A percentile compares a stretch with the other conserved stretches of the same genome.
Conservation (phyloP, 2,797 vertebrate species). For the Uromys caudimaculatus region DNA sequence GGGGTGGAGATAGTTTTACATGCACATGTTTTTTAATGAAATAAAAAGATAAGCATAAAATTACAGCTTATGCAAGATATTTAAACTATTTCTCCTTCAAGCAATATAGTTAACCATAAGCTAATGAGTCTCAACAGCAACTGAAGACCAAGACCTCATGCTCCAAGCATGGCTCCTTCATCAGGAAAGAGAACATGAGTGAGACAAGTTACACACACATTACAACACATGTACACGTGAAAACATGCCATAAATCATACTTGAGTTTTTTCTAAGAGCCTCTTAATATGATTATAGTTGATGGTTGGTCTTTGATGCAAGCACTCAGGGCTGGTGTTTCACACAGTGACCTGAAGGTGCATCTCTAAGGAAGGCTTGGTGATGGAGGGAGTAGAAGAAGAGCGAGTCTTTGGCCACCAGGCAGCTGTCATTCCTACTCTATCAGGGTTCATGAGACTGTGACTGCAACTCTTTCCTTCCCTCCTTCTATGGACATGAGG, state of each 20-base stretch:
- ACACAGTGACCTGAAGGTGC: not conserved
- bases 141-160: not conserved
- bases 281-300: not conserved
- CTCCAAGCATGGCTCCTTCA: not conserved
- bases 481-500: not conserved
- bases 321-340: not conserved
- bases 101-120: not conserved
- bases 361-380: not conserved
- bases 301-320: not conserved
- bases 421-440: not conserved
- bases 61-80: not conserved
- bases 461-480: no score
- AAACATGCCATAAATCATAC: not conserved
- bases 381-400: not conserved
- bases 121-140: not conserved
- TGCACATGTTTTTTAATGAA: not conserved
- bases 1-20: no score
- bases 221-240: not conserved
- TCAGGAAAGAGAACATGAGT: not conserved
- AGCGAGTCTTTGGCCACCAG: fast-evolving
- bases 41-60: not conserved
- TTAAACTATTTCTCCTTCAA: not conserved
- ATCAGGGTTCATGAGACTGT: not conserved
- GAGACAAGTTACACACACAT: no score
- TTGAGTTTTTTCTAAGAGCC: not conserved